phyloP scores from a whole-genome alignment of 2,888 invertebrate genomes.

The Mesorhabditis sp. region DNA sequence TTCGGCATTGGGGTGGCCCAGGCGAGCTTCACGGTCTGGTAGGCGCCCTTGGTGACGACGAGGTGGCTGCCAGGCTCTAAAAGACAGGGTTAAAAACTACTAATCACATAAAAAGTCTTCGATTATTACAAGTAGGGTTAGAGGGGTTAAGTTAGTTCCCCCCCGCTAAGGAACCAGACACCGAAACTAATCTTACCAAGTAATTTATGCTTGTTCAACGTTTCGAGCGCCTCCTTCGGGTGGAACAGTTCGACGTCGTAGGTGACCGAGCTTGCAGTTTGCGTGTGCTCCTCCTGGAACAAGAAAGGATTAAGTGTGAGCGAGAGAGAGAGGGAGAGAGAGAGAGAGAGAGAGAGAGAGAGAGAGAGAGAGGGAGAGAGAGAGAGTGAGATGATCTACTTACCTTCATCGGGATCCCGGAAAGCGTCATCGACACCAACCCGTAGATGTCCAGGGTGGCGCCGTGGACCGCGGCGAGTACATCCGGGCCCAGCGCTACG shows the following conservation, averaged over 20 bases:
- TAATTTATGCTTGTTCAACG: slow-evolving; percentile 25
- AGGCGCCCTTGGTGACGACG: slow-evolving; percentile 54
- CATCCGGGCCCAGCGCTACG: slow-evolving; percentile 5
- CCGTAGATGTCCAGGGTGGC: slow-evolving; percentile 73
- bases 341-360: too few species aligned
- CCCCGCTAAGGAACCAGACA: background rate
- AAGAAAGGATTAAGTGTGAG: background rate
- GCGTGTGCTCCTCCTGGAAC: slow-evolving; percentile 38
- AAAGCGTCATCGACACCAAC: slow-evolving; percentile 90
- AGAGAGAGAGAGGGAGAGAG: too few species aligned
- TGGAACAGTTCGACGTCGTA: slow-evolving; percentile 97
- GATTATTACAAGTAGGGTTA: slow-evolving; percentile 1
- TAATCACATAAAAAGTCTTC: background rate
- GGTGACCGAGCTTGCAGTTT: slow-evolving; percentile 85
- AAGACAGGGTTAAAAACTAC: background rate
- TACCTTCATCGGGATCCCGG: slow-evolving; percentile 95
- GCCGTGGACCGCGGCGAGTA: slow-evolving; percentile 23
- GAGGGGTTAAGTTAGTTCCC: too few species aligned
- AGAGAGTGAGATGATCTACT: background rate
- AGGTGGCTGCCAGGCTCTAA: slow-evolving; percentile 8
- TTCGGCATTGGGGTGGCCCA: slow-evolving; percentile 83
- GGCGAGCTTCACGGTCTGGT: slow-evolving; percentile 81
- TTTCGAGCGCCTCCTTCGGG: slow-evolving; percentile 34
- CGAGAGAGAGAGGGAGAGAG: too few species aligned
- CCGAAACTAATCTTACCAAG: background rate